Base-by-base conservation (phyloP, 2,113 vertebrate species). In the Pithys albifrons region DNA sequence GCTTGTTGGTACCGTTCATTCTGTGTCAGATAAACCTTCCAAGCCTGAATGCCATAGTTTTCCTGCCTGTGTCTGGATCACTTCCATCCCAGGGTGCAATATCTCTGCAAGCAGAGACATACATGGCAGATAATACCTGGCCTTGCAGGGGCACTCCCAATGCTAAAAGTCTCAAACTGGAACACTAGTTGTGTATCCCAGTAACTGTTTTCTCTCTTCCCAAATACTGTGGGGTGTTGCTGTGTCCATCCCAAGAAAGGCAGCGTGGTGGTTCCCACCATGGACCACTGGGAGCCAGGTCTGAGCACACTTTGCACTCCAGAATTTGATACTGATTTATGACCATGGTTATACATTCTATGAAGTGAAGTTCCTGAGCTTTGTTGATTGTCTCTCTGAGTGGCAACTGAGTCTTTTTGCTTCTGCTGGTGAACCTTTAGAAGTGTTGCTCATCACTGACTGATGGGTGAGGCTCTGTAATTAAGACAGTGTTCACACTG, bases 101-200 rank as follows among this genome's bases (percentile, higher is more conserved):
- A 10, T 35, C 51, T 37, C 66, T 85, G 57, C 37, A 23, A 2
- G 54, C 22, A 33, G 85, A 37, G 37, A 37, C 37, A 37, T 37
- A 37, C 37, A 37, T 37, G 37, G 37, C 37, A 37, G 58, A 17
- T 39, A 59, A 59, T 6, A 8, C 10, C 7, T 0, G 0, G 35
- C 35, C 45, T 73, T 80, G 37, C 64, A 55, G 25, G 10, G 10
- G 7, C 17, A 19, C 8, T 75, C 8, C 55, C 3, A 3, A 0
- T 35, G 41, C 35, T 45, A 5, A 16, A 79, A 58, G 4, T 22
- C 48, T 92, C 14, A 16, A 28, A 28, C 0, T 58, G 46, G 33
- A 83, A 71, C 19, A 29, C 24, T 45, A 62, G 27, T 9, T 85
- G 3, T 72, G 31, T 41, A 18, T 72, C 43, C 28, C 52, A 62